Conservation (phyloP, 2,888 invertebrate genomes). For the Chaitophorus viminalis region DNA sequence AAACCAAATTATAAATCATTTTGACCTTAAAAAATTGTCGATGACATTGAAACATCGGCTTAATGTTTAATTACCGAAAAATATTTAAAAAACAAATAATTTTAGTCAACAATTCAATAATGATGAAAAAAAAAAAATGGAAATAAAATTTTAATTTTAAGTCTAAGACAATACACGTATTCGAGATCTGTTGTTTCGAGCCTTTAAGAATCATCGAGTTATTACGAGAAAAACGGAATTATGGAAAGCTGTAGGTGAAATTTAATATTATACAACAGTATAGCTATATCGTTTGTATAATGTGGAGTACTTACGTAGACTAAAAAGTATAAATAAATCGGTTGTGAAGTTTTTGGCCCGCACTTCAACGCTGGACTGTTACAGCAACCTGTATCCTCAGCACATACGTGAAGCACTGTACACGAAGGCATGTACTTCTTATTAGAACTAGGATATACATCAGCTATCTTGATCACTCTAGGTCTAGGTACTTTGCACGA, state of each 20-base stretch:
- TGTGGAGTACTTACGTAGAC: constrained; percentile 73
- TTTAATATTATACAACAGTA: no score
- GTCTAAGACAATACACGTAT: no score
- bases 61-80: neutral
- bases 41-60: neutral
- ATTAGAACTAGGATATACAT: constrained; percentile 76
- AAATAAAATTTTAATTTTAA: no score
- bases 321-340: constrained; percentile 80
- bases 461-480: constrained; percentile 79
- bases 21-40: neutral
- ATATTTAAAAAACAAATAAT: neutral
- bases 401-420: constrained; percentile 86
- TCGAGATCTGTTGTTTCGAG: neutral
- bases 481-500: constrained; percentile 79
- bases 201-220: neutral
- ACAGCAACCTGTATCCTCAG: constrained; percentile 90
- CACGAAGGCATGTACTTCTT: constrained; percentile 86
- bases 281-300: no score
- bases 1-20: neutral
- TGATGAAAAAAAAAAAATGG: neutral
- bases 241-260: no score
- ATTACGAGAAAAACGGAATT: neutral
- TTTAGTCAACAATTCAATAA: neutral
- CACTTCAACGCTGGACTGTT: constrained; percentile 77
- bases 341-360: constrained; percentile 78